These are phyloP conservation scores for Hedychridium roseum DNA, from an alignment of 2,888 invertebrate genomes.

Conservation along the genomic window DNA sequence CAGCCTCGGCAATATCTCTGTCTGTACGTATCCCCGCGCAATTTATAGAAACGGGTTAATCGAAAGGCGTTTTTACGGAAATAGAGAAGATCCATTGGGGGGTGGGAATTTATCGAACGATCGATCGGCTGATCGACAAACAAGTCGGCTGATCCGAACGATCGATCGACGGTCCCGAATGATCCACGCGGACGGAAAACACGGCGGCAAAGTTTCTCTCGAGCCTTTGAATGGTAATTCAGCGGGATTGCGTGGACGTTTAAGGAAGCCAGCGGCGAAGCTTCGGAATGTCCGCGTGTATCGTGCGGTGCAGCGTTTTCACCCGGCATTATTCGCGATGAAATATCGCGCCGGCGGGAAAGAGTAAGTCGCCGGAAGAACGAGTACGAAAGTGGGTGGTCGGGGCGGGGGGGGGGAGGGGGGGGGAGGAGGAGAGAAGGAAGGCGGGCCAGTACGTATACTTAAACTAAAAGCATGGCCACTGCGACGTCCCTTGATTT, in stretches of 20 bases:
- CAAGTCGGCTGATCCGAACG: no score
- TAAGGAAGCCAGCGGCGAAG: not conserved
- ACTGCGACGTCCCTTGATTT: constrained; percentile 55
- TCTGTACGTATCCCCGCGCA: no score
- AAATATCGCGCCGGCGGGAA: constrained; percentile 35
- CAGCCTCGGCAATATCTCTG: constrained; percentile 6
- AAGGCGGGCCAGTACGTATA: constrained; percentile 29
- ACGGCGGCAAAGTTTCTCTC: no score
- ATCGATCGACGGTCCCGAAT: no score
- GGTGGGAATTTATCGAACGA: no score
- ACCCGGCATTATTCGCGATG: constrained; percentile 42
- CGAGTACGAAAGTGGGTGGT: constrained; percentile 19
- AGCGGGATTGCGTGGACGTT: not conserved
- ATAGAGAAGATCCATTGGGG: no score
- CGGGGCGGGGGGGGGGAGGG: constrained; percentile 20
- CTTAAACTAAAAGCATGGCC: constrained; percentile 49
- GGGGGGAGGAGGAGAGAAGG: constrained; percentile 19
- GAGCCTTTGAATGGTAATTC: no score
- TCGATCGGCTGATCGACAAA: no score
- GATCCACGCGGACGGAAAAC: no score
- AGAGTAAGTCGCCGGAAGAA: constrained; percentile 24
- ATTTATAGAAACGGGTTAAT: no score
- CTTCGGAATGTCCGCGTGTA: no score
- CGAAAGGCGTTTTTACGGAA: no score
- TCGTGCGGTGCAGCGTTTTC: constrained; percentile 15